These are phyloP conservation scores for Mus spretus DNA, from an alignment of 2,797 vertebrate species.

Conservation along the genomic window DNA sequence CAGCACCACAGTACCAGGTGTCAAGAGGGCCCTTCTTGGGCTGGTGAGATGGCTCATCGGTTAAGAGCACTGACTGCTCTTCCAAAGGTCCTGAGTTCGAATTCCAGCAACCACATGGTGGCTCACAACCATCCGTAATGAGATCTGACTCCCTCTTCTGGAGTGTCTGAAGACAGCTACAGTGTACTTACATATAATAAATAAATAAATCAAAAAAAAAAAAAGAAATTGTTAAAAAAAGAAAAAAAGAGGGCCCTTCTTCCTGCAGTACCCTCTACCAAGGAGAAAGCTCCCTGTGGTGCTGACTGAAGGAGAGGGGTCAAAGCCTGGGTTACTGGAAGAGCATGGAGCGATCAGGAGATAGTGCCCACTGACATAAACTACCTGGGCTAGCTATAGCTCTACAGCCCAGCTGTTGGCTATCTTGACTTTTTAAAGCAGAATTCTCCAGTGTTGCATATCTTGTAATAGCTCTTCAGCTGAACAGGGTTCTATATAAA, in stretches of 20 bases:
- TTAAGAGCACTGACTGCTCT: too few relatives aligned
- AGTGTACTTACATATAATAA: too few relatives aligned
- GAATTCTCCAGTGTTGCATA: neutral
- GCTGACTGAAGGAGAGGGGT: neutral
- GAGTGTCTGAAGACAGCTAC: too few relatives aligned
- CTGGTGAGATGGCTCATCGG: too few relatives aligned
- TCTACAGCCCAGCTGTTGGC: neutral
- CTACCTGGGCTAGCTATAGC: neutral
- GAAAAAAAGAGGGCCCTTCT: neutral
- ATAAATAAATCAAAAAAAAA: too few relatives aligned
- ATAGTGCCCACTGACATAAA: neutral
- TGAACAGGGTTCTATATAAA: neutral
- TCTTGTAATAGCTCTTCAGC: neutral
- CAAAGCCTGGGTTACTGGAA: neutral
- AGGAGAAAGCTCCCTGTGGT: neutral
- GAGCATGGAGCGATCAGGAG: neutral
- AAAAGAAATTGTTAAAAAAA: too few relatives aligned
- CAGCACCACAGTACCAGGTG: too few relatives aligned
- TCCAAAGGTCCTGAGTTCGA: too few relatives aligned
- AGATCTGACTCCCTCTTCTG: too few relatives aligned
- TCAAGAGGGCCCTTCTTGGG: neutral
- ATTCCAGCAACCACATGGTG: too few relatives aligned
- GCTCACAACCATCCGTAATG: too few relatives aligned
- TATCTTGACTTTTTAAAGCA: neutral
- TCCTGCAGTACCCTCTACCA: neutral